phyloP scores from a whole-genome alignment of 2,113 vertebrate species.

The Oryctolagus cuniculus region mOryCun1.1 NC_091434.1:48419501-48420000 shows the following conservation, averaged over 20 bases:
- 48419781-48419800: not conserved
- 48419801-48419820: not conserved
- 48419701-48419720: not conserved
- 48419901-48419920: not conserved
- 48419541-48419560: rapidly evolving
- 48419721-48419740: not conserved
- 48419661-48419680: not conserved
- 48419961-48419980: not conserved
- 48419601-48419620: conserved; percentile 44
- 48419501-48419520: conserved; percentile 42
- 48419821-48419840: not conserved
- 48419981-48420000: not conserved
- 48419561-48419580: not conserved
- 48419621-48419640: not conserved
- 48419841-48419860: conserved; percentile 16
- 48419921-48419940: not conserved
- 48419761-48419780: not conserved
- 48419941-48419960: not conserved
- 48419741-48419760: not conserved
- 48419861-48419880: not conserved
- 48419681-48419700: not conserved
- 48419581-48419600: not conserved
- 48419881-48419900: not conserved
- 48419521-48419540: not conserved
- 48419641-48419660: not conserved